Conservation (phyloP, 2,113 vertebrate genomes). For the Oreochromis niloticus region DNA sequence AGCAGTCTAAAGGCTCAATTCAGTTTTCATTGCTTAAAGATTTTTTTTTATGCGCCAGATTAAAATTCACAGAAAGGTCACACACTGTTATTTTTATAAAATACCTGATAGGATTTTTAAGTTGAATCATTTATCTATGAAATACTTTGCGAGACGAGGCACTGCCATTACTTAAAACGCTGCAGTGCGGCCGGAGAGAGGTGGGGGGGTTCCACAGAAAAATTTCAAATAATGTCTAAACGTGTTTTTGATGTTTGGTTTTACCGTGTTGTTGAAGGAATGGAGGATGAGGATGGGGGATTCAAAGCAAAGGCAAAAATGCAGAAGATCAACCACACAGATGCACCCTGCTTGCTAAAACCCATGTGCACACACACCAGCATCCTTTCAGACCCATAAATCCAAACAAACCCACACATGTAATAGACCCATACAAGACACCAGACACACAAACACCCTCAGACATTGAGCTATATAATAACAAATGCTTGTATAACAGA, state of each 20-base stretch:
- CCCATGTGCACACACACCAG: not conserved
- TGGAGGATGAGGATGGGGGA: not conserved
- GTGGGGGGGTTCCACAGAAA: not conserved
- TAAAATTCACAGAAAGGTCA: constrained; percentile 44
- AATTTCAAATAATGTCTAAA: constrained; percentile 12
- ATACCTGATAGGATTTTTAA: constrained; percentile 31
- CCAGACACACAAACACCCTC: constrained; percentile 30
- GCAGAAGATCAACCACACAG: constrained; percentile 11
- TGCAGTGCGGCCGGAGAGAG: not conserved
- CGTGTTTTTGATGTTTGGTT: constrained; percentile 26
- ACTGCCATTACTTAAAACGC: constrained; percentile 12
- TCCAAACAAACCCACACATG: not conserved
- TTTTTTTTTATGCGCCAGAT: constrained; percentile 29
- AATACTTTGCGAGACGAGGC: constrained; percentile 34
- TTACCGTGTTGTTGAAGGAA: not conserved
- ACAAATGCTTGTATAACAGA: constrained; percentile 51
- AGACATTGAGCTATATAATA: constrained; percentile 24
- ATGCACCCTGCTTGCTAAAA: not conserved
- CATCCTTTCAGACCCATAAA: not conserved
- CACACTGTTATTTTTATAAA: constrained; percentile 35
- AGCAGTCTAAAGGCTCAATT: constrained; percentile 19
- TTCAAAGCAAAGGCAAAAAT: constrained; percentile 24
- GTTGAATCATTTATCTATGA: constrained; percentile 42
- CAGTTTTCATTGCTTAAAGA: constrained; percentile 32
- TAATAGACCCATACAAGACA: not conserved